Conservation (phyloP, 2,113 vertebrate species). For the Formicarius rufipectus region DNA sequence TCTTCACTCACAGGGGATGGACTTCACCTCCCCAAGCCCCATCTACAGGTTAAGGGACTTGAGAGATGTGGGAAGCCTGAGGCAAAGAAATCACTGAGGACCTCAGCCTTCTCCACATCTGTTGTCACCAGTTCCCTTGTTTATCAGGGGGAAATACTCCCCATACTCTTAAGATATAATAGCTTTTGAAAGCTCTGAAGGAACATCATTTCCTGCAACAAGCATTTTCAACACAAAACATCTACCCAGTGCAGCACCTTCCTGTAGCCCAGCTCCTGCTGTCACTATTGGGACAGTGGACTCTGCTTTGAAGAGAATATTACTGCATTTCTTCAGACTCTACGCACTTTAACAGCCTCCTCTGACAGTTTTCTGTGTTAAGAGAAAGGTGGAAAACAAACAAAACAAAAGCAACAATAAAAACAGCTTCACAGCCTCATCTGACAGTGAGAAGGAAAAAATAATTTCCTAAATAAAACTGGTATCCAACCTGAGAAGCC, state of each 20-base stretch:
- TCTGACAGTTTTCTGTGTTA: neutral
- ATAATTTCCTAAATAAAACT: neutral
- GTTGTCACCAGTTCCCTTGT: no score
- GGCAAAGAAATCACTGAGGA: no score
- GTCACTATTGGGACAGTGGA: neutral
- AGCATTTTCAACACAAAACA: neutral
- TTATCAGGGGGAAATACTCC: no score
- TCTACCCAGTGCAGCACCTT: neutral
- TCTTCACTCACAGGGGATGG: neutral
- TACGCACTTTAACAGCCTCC: neutral
- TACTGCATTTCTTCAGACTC: neutral
- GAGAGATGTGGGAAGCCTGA: no score
- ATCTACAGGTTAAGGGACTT: no score
- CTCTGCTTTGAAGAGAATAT: neutral
- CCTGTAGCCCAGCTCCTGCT: neutral
- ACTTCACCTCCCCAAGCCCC: neutral
- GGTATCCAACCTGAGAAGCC: neutral
- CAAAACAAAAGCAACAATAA: neutral
- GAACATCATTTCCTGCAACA: neutral
- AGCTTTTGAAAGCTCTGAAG: no score
- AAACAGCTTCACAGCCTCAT: neutral
- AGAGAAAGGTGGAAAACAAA: neutral
- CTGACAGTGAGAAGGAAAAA: neutral
- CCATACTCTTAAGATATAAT: no score
- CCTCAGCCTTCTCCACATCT: no score